Evolutionary conservation across 2,888 invertebrate genomes (phyloP), one percentile per base, ranked within the genome.

Genomic region (Microchrysa polita): DNA sequence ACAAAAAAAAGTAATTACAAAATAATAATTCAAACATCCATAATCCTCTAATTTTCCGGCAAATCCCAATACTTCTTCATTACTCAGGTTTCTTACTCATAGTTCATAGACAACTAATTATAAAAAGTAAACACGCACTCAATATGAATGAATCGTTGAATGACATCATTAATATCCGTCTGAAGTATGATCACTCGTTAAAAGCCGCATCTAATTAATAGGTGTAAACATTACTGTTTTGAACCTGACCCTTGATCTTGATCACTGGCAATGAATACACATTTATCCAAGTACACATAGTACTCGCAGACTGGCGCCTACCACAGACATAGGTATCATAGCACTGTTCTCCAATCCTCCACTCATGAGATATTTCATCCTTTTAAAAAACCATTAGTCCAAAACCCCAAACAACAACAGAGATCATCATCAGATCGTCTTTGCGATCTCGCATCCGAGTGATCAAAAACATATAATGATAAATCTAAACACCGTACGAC

Each of bases 381-480:
- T 69, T 57, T 69, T 69, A 57, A 69, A 69, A 69, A 57, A 57
- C 57, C 40, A 69, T 69, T 57, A 69, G 57, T n/a, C 10, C 16
- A 18, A 34, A 27, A 53, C 67, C 27, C 27, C 2, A 7, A 34
- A 34, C 27, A n/a, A 53, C 52, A 52, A 2, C 40, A 7, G 55
- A 53, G 20, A 53, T 18, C n/a, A n/a, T n/a, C n/a, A 34, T 34
- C 7, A 53, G 16, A 53, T 42, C 44, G 40, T 9, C 16, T 48
- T 7, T 5, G 22, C 18, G 65, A 65, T 65, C 65, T 34, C 4
- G 27, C 27, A 61, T 40, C 42, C 55, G 16, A 61, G 22, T 42
- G 73, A 73, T 73, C 73, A 73, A 63, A 63, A 60, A 53, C n/a
- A 42, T 72, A 73, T 72, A 72, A 72, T 73, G 73, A 73, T 73